Base-by-base conservation (phyloP, 1,140 invertebrate species). In the Rhynchophorus ferrugineus region DNA sequence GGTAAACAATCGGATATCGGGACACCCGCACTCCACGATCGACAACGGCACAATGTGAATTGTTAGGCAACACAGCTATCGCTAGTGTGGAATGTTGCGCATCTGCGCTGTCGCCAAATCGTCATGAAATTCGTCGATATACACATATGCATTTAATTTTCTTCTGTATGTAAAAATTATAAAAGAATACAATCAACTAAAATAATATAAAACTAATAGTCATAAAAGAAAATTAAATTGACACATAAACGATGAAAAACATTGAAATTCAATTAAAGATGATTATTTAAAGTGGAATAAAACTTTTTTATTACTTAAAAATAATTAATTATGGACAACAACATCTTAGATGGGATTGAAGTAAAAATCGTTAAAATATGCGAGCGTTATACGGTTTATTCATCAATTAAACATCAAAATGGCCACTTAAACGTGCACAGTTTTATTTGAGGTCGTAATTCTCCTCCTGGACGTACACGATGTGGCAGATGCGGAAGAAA, bases 1-100 rank as follows among this genome's bases (percentile, higher is more conserved):
- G 18, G 21, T 49, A 49, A 49, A 42, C 24, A 41, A 33, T 24
- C 38, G 36, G n/a, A 9, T 13, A 22, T 20, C 48, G 16, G 11
- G 13, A 18, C 14, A 18, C 11, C 46, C 14, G 20, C n/a, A n/a
- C 11, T 8, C 45, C 41, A 14, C 37, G n/a, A 38, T 35, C 1
- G 50, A 44, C 36, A 39, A 39, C 41, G 43, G 46, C 42, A 58
- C 49, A 58, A 56, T 61, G 56, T 53, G 56, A 41, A 41, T 33
- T 49, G 43, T 37, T 61, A 58, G 56, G 59, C 56, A 58, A 61
- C 59, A 58, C 59, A 54, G 21, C 47, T 41, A 11, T 19, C 33
- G 7, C 47, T 5, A 36, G 22, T 29, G 13, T 16, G 24, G 22
- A 45, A 50, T 42, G 39, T 39, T 20, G 48, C 56, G 56, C 56